Conservation (phyloP, 2,797 vertebrate species). For the Cynopterus sphinx region DNA sequence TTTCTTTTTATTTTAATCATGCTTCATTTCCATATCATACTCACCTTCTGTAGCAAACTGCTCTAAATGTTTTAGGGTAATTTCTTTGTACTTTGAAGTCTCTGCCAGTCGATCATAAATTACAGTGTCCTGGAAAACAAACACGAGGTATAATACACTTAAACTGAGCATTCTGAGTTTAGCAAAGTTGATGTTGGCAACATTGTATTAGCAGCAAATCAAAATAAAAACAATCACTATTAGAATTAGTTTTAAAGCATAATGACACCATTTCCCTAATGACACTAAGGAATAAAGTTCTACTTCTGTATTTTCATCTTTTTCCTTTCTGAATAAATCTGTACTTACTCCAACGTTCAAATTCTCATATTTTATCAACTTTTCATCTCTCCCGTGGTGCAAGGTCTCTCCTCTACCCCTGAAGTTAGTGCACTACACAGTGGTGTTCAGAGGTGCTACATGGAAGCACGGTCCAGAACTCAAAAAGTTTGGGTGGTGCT, state of each 20-base stretch:
- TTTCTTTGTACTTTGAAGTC: constrained; percentile 98
- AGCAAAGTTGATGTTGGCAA: not conserved
- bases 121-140: constrained; percentile 93
- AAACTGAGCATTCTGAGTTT: not conserved
- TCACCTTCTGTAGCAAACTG: constrained; percentile 99
- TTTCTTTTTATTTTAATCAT: constrained; percentile 1
- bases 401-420: not conserved
- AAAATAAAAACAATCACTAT: not conserved
- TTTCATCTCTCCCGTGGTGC: not conserved
- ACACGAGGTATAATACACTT: constrained; percentile 56
- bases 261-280: not conserved
- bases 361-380: not conserved
- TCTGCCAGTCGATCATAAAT: constrained; percentile 98
- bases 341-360: not conserved
- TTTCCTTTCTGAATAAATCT: not conserved
- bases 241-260: not conserved
- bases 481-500: not conserved
- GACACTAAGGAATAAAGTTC: not conserved
- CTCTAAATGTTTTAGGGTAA: constrained; percentile 98
- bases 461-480: not conserved
- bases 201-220: not conserved
- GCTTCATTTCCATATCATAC: constrained; percentile 40
- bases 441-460: not conserved
- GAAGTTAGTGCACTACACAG: not conserved
- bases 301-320: not conserved